Base-by-base conservation (phyloP, 2,113 vertebrate genomes). In the Peromyscus maniculatus region DNA sequence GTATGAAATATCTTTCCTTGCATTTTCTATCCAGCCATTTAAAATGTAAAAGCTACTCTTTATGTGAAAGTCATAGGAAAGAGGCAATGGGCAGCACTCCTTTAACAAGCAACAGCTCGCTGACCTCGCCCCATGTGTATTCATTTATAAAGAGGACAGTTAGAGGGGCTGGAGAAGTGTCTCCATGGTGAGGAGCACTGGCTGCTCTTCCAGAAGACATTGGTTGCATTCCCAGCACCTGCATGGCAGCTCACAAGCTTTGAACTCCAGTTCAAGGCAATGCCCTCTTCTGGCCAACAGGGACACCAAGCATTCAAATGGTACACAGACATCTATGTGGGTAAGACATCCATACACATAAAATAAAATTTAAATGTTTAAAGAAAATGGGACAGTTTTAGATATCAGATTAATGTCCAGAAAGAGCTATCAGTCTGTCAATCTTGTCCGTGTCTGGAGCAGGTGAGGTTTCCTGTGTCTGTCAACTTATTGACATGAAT, bases 1-100 rank as follows among this genome's bases (percentile, higher is more conserved):
- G 96, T 91, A 93, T 83, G 22, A 97, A 96, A 75, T 93, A 66
- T 67, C 39, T 80, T 72, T 91, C 89, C 91, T 92, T 80, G 57
- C 62, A 94, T 95, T 87, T 91, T 92, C 75, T 91, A 91, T 55
- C 39, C 33, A 89, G 15, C 24, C 39, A 87, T 83, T 89, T 93
- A 94, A 94, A 96, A 83, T 62, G n/a, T 36, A 87, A 88, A 92
- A 90, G 26, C 2, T 66, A 55, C 52, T 91, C 78, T 96, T 82
- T 28, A 72, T n/a, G 80, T 72, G 79, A 7, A 71, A 52, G 55
- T 86, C 66, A 64, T 9, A 52, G 55, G 22, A 90, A 90, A 89
- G 31, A 91, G 49, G 26, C 0, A 12, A 78, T 6, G 3, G 66
- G 31, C 21, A 72, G 1, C 31, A 36, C 74, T 87, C 78, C 36